phyloP scores from a whole-genome alignment of 2,797 vertebrate species.

The Enoplosus armatus region DNA sequence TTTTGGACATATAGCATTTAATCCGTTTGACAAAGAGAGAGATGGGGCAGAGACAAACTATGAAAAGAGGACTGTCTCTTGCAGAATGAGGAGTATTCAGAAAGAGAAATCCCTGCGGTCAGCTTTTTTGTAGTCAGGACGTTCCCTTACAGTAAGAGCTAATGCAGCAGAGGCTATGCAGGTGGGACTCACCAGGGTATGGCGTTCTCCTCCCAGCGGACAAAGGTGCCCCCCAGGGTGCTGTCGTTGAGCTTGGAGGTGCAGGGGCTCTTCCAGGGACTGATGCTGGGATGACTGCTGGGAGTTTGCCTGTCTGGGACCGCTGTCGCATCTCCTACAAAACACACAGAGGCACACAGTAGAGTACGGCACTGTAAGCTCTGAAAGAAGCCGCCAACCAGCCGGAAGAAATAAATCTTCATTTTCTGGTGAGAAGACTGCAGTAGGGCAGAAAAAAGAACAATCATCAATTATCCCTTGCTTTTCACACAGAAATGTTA shows the following conservation, averaged over 20 bases:
- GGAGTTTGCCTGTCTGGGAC: conserved; percentile 39
- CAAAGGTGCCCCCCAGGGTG: conserved; percentile 81
- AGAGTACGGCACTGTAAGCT: not conserved
- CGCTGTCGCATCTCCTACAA: conserved; percentile 43
- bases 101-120: not conserved
- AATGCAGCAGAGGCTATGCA: not conserved
- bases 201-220: conserved; percentile 91
- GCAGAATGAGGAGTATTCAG: not conserved
- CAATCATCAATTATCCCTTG: not conserved
- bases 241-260: conserved; percentile 84
- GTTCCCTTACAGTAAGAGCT: not conserved
- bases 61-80: not conserved
- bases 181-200: conserved; percentile 90
- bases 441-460: not conserved
- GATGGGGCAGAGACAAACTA: not conserved
- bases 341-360: conserved; percentile 24
- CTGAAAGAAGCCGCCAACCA: not conserved
- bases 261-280: conserved; percentile 75
- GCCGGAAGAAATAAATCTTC: not conserved
- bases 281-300: conserved; percentile 43
- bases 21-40: not conserved
- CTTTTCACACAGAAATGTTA: not conserved
- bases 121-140: not conserved
- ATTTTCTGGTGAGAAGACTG: not conserved
- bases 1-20: not conserved